Evolutionary conservation across 2,797 vertebrate species (phyloP).

Genomic region (Cichlasoma orientale): DNA sequence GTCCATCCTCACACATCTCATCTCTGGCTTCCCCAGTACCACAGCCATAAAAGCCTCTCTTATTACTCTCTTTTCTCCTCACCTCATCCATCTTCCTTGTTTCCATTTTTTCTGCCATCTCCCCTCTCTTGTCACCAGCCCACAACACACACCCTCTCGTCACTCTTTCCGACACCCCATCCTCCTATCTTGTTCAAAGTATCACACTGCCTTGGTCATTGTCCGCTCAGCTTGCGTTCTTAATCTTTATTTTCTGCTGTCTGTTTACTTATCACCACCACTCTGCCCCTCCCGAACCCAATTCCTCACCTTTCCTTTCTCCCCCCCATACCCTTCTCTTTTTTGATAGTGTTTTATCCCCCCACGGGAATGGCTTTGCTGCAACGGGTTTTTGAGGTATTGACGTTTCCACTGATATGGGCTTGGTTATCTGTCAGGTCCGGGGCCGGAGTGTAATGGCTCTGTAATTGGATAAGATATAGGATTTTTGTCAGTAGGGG

Average conservation of each 20-base stretch:
- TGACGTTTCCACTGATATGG: slow-evolving; percentile 76
- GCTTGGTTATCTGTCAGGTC: slow-evolving; percentile 75
- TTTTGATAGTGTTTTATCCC: slow-evolving; percentile 60
- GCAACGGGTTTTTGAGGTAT: slow-evolving; percentile 73
- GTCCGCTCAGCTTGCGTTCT: slow-evolving; percentile 43
- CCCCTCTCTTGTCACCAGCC: slow-evolving; percentile 4
- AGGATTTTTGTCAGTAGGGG: slow-evolving; percentile 61
- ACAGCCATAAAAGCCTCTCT: slow-evolving; percentile 50
- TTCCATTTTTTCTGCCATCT: slow-evolving; percentile 35
- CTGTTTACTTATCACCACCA: slow-evolving; percentile 62
- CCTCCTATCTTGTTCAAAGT: slow-evolving; percentile 23
- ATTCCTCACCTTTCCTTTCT: slow-evolving; percentile 12
- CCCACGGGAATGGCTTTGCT: slow-evolving; percentile 59
- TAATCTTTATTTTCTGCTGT: slow-evolving; percentile 56
- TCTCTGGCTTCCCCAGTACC: slow-evolving; percentile 30
- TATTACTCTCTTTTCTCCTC: slow-evolving; percentile 30
- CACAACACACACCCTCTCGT: slow-evolving; percentile 10
- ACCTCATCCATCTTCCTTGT: slow-evolving; percentile 50
- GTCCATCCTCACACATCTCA: slow-evolving; percentile 32
- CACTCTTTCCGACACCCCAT: slow-evolving; percentile 27
- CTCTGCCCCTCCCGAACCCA: not conserved
- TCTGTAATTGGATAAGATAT: slow-evolving; percentile 81
- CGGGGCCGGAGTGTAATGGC: slow-evolving; percentile 70
- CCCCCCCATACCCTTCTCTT: not conserved
- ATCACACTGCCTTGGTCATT: slow-evolving; percentile 33